Percentiles rank a stretch among this genome's conserved stretches.
Evolutionary conservation across 2,888 invertebrate species (phyloP).

Genomic region (Alloplasta piceator): DNA sequence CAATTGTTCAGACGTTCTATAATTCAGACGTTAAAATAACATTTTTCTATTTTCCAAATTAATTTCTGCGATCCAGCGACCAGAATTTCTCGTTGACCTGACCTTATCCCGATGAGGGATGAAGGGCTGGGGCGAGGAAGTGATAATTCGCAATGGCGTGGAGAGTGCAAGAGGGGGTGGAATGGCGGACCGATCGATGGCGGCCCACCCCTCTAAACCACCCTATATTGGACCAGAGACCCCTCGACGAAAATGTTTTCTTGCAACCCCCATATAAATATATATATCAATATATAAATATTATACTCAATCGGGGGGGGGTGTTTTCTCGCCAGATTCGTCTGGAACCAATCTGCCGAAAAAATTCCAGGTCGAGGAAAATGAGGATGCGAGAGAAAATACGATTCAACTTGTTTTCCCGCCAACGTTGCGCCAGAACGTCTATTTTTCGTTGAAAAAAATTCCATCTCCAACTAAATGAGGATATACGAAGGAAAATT

Average conservation of each 20-base stretch:
- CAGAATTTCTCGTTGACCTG: slow-evolving; percentile 50
- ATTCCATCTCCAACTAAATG: slow-evolving; percentile 29
- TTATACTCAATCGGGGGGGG: slow-evolving; percentile 59
- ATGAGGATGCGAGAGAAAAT: too few species aligned
- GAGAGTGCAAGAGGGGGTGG: slow-evolving; percentile 31
- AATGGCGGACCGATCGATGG: slow-evolving; percentile 69
- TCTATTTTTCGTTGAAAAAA: too few species aligned
- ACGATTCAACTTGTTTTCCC: too few species aligned
- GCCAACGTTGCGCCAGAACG: too few species aligned
- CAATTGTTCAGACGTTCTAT: too few species aligned
- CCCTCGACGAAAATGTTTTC: slow-evolving; percentile 56
- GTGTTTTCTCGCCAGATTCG: slow-evolving; percentile 59
- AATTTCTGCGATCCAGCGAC: slow-evolving; percentile 21
- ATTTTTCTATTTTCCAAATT: slow-evolving; percentile 27
- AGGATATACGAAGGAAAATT: slow-evolving; percentile 38
- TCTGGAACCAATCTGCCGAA: slow-evolving; percentile 58
- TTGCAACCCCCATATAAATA: slow-evolving; percentile 41
- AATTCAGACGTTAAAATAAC: not conserved
- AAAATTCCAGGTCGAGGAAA: too few species aligned
- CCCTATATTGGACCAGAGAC: slow-evolving; percentile 43
- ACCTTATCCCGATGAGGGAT: slow-evolving; percentile 60
- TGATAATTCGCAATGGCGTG: slow-evolving; percentile 68
- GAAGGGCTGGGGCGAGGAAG: slow-evolving; percentile 60
- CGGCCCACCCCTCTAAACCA: slow-evolving; percentile 63
- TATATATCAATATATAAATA: too few species aligned